phyloP scores from a whole-genome alignment of 2,113 vertebrate species.

The Notiomystis cincta region DNA sequence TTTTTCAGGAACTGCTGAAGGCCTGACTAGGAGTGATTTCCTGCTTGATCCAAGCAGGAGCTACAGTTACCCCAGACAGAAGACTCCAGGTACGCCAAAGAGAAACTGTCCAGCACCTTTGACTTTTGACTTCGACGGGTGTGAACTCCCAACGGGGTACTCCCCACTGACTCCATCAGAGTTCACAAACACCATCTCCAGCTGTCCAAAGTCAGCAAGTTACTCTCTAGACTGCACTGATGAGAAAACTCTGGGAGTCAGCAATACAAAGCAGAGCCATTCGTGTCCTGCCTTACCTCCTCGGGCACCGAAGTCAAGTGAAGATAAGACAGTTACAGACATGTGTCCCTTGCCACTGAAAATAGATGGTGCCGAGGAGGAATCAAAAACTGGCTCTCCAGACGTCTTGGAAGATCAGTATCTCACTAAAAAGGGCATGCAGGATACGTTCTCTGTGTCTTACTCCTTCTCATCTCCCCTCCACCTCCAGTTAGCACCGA shows the following conservation, averaged over 20 bases:
- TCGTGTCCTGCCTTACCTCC: slow-evolving; percentile 93
- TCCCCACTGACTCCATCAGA: slow-evolving; percentile 58
- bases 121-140: slow-evolving; percentile 77
- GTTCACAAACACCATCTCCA: slow-evolving; percentile 42
- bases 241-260: slow-evolving; percentile 74
- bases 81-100: slow-evolving; percentile 84
- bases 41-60: slow-evolving; percentile 82
- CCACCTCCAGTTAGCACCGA: slow-evolving; percentile 66
- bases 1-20: slow-evolving; percentile 78
- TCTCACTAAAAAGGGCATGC: slow-evolving; percentile 70
- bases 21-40: slow-evolving; percentile 78
- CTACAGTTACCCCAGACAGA: slow-evolving; percentile 94
- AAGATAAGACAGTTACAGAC: slow-evolving; percentile 68
- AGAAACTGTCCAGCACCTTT: slow-evolving; percentile 84
- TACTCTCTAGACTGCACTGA: slow-evolving; percentile 86
- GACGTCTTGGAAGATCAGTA: slow-evolving; percentile 73
- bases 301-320: slow-evolving; percentile 79
- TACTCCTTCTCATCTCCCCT: slow-evolving; percentile 73
- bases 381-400: slow-evolving; percentile 59
- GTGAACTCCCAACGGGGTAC: slow-evolving; percentile 50
- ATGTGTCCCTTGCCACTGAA: slow-evolving; percentile 68
- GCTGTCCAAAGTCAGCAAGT: slow-evolving; percentile 88
- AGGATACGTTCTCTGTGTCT: slow-evolving; percentile 72
- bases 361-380: slow-evolving; percentile 75
- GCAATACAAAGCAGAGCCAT: slow-evolving; percentile 82